phyloP scores from a whole-genome alignment of 2,888 invertebrate genomes.

The Tribolium freemani region DNA sequence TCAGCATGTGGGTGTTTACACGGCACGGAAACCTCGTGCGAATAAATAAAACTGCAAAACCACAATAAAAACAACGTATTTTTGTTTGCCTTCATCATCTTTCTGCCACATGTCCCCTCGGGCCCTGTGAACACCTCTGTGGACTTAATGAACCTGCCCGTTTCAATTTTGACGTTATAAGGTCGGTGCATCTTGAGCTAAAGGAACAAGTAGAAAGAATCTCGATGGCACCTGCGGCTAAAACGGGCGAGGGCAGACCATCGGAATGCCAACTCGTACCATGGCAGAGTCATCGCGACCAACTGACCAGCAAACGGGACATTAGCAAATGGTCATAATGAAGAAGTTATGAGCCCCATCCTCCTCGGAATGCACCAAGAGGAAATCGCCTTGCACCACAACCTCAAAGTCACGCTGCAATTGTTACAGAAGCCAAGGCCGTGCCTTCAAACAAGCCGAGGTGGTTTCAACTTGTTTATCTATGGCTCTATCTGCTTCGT shows the following conservation, averaged over 20 bases:
- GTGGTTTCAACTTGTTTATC: background rate
- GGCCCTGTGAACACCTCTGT: background rate
- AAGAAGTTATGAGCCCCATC: conserved; percentile 6
- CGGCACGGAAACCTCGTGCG: no score
- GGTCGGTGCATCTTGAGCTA: conserved; percentile 24
- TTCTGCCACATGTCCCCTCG: background rate
- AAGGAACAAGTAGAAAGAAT: conserved; percentile 31
- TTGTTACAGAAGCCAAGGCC: conserved; percentile 40
- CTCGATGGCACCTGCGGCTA: conserved; percentile 28
- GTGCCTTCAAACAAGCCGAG: background rate
- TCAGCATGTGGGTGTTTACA: no score
- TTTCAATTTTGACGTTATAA: background rate
- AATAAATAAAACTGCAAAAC: no score
- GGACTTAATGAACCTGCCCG: background rate
- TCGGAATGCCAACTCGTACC: conserved; percentile 26
- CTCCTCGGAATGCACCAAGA: conserved; percentile 23
- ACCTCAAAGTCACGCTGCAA: conserved; percentile 38
- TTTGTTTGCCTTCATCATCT: background rate
- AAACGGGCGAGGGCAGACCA: conserved; percentile 23
- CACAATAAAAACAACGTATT: no score
- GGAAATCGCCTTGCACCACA: conserved; percentile 23
- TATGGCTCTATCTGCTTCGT: background rate
- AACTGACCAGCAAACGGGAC: conserved; percentile 38
- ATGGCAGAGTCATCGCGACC: conserved; percentile 6
- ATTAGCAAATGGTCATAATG: conserved; percentile 21